Percentiles rank a stretch among this genome's conserved stretches.
Evolutionary conservation across 1,140 invertebrate species (phyloP).

Genomic region (Gryon sp.): DNA sequence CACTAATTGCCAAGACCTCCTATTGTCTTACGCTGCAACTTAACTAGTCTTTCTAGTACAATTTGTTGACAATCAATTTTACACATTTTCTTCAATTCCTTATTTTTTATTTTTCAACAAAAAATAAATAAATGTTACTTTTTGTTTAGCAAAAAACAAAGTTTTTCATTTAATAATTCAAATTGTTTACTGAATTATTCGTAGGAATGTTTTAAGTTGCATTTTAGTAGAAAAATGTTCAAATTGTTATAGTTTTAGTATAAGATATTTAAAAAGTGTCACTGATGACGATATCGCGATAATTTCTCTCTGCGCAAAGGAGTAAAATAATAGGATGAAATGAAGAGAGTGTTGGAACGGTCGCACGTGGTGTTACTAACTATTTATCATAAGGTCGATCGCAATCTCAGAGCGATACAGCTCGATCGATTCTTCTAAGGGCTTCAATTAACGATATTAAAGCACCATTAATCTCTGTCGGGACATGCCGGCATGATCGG

Average conservation of each 20-base stretch:
- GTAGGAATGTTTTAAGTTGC: too few species aligned
- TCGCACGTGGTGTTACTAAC: conserved; percentile 78
- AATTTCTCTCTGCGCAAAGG: conserved; percentile 27
- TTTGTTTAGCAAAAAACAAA: background rate
- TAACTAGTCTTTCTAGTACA: conserved; percentile 1
- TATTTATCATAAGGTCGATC: conserved; percentile 80
- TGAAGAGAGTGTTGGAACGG: conserved; percentile 74
- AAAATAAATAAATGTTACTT: too few species aligned
- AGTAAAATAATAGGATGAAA: conserved; percentile 48
- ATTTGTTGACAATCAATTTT: conserved; percentile 2
- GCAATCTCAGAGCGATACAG: conserved; percentile 76
- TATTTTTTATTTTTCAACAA: too few species aligned
- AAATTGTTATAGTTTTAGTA: too few species aligned
- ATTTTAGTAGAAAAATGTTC: too few species aligned
- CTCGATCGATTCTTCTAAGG: conserved; percentile 78
- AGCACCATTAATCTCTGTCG: conserved; percentile 77
- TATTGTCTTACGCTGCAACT: conserved; percentile 19
- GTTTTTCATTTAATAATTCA: too few species aligned
- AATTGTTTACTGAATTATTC: too few species aligned
- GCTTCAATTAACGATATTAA: conserved; percentile 80
- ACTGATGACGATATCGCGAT: conserved; percentile 40
- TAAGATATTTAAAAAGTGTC: conserved; percentile 22
- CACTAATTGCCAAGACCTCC: conserved; percentile 51
- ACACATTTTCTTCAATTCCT: conserved; percentile 16
- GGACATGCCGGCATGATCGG: conserved; percentile 71